A percentile compares a stretch with the other conserved stretches of the same genome.
Conservation (phyloP, 2,113 vertebrate genomes). For the Orientallactaga bullata region DNA sequence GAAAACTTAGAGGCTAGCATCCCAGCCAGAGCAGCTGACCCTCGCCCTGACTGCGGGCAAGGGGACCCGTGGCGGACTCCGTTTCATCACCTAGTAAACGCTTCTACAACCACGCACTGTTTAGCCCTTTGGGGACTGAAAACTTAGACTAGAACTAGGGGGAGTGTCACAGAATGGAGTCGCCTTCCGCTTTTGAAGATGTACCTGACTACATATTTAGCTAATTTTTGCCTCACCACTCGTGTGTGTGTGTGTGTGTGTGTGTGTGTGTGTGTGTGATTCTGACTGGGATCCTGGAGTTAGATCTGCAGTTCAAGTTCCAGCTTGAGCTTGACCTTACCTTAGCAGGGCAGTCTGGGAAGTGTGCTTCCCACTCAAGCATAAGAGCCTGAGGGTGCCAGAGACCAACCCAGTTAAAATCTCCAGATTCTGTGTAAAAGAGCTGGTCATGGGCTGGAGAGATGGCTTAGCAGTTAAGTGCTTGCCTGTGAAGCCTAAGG, state of each 20-base stretch:
- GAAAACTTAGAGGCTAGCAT: background rate
- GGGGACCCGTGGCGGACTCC: background rate
- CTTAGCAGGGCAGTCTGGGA: rapidly evolving
- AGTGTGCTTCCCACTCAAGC: no score
- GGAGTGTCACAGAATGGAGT: rapidly evolving
- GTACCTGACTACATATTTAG: background rate
- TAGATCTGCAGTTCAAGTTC: background rate
- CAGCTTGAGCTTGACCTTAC: rapidly evolving
- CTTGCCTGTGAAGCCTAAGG: no score
- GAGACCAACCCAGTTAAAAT: no score
- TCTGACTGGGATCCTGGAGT: background rate
- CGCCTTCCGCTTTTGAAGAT: background rate
- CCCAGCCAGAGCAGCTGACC: background rate
- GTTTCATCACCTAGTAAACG: background rate
- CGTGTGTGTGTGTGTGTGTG: background rate
- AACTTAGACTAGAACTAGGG: background rate
- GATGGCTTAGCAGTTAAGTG: no score
- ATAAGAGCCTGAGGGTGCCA: no score
- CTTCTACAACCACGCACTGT: rapidly evolving
- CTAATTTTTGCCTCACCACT: background rate
- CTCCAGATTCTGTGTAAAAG: no score
- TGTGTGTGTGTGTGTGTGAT: background rate
- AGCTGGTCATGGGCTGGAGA: no score
- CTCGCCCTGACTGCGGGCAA: background rate
- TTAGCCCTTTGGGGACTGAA: background rate